phyloP scores from a whole-genome alignment of 1,140 invertebrate species.

The Marisa cornuarietis region DNA sequence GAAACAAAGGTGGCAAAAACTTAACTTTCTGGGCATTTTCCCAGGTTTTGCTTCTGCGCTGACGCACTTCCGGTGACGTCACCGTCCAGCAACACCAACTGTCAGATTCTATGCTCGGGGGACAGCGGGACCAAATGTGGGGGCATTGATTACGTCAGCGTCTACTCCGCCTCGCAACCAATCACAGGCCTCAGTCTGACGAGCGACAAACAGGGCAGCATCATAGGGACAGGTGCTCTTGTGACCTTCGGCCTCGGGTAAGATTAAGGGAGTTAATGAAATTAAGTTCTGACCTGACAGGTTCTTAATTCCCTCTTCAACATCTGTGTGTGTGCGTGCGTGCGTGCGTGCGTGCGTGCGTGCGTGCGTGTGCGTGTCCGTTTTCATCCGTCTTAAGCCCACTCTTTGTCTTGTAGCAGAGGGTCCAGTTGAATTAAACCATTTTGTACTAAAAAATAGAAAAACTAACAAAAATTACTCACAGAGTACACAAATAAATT shows the following conservation, averaged over 20 bases:
- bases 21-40: conserved; percentile 1
- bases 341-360: too few species aligned
- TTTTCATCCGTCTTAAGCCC: background rate
- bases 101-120: conserved; percentile 36
- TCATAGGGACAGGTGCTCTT: conserved; percentile 20
- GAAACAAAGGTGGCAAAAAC: background rate
- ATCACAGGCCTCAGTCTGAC: conserved; percentile 36
- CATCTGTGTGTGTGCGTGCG: too few species aligned
- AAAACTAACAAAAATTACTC: too few species aligned
- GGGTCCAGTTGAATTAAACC: background rate
- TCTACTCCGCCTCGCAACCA: conserved; percentile 35
- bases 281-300: too few species aligned
- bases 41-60: conserved; percentile 50
- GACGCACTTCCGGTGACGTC: conserved; percentile 19
- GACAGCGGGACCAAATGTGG: conserved; percentile 36
- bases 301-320: too few species aligned
- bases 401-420: background rate
- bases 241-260: conserved; percentile 35
- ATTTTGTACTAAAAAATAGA: background rate
- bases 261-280: background rate
- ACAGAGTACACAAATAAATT: too few species aligned
- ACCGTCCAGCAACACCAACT: conserved; percentile 7
- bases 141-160: conserved; percentile 35
- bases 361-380: too few species aligned
- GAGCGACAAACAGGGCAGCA: background rate